Conservation (phyloP, 2,113 vertebrate species). For the Donacobius atricapilla region DNA sequence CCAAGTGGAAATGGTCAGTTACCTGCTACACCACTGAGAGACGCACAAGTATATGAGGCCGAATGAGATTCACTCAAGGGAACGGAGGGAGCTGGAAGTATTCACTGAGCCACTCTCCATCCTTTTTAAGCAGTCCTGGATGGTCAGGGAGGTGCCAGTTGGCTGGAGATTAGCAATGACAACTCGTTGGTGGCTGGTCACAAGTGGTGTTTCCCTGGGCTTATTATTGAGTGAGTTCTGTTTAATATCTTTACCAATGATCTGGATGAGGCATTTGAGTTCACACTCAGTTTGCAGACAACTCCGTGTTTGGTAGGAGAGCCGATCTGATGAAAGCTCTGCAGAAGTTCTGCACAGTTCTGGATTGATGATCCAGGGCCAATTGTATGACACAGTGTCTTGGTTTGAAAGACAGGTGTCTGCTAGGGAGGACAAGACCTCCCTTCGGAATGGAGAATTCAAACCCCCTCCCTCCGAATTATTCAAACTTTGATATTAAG, state of each 20-base stretch:
- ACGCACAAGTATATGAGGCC: background rate
- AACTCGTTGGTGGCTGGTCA: too few relatives aligned
- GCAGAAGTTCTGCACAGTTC: background rate
- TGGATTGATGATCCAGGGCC: background rate
- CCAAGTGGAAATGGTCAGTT: background rate
- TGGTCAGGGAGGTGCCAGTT: background rate
- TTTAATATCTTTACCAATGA: background rate
- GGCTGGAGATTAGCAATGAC: background rate
- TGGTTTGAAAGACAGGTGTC: too few relatives aligned
- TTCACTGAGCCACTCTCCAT: background rate
- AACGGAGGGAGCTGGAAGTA: background rate
- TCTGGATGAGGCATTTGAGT: background rate
- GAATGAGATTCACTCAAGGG: background rate
- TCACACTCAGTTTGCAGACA: background rate
- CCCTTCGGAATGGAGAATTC: too few relatives aligned
- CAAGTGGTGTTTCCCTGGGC: background rate
- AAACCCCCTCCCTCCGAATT: too few relatives aligned
- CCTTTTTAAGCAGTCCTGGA: background rate
- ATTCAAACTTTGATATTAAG: too few relatives aligned
- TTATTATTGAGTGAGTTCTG: rapidly evolving
- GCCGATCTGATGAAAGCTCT: background rate
- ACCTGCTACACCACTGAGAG: background rate
- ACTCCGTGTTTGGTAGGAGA: rapidly evolving
- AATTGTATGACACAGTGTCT: background rate
- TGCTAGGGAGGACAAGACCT: too few relatives aligned